A percentile compares a stretch with the other conserved stretches of the same genome.
These are phyloP conservation scores for Gavia stellata DNA, from an alignment of 2,113 vertebrate species.

Conservation along the genomic window DNA sequence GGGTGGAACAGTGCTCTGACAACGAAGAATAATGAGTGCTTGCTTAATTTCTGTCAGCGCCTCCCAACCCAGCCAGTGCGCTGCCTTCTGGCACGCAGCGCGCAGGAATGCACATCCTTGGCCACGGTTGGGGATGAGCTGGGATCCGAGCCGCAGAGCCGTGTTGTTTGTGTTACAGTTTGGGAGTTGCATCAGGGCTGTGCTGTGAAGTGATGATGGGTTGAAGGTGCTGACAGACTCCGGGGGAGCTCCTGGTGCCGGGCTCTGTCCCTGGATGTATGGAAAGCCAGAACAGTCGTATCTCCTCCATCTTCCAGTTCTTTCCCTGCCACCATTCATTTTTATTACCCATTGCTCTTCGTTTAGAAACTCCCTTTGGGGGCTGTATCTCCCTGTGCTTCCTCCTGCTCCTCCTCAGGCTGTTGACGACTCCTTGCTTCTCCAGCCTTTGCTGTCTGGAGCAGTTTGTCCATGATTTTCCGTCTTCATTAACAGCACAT, in stretches of 20 bases:
- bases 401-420: background rate
- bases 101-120: background rate
- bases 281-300: background rate
- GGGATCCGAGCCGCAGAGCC: background rate
- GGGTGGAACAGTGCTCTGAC: background rate
- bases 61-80: background rate
- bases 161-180: background rate
- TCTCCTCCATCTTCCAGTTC: background rate
- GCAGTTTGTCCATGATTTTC: background rate
- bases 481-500: background rate
- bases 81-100: background rate
- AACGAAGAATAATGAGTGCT: background rate
- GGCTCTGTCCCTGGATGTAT: background rate
- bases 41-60: background rate
- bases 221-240: conserved; percentile 14
- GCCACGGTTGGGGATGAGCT: background rate
- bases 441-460: background rate
- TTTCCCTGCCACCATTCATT: background rate
- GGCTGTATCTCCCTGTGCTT: background rate
- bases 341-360: background rate
- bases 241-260: background rate
- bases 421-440: background rate
- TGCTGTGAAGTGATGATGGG: background rate
- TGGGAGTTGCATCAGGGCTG: background rate
- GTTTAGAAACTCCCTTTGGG: background rate